phyloP scores from a whole-genome alignment of 2,113 vertebrate species.

The Parus major region DNA sequence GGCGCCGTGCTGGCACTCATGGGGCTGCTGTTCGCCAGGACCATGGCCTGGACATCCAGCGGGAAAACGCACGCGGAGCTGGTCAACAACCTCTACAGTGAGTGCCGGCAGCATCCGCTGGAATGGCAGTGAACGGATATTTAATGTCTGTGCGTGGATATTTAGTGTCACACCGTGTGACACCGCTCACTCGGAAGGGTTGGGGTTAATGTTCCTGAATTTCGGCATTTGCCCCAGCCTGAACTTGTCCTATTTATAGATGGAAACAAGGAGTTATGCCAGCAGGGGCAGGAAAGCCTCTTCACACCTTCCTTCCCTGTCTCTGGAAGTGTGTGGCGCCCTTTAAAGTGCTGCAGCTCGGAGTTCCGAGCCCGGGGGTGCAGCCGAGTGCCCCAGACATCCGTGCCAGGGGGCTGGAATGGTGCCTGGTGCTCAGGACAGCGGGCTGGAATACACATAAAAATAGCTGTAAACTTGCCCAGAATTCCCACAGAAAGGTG shows the following conservation, averaged over 20 bases:
- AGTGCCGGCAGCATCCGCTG: background rate
- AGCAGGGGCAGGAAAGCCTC: background rate
- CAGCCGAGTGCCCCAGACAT: background rate
- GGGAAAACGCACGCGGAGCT: constrained; percentile 86
- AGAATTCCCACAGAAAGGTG: background rate
- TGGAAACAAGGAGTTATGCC: background rate
- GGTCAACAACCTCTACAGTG: constrained; percentile 85
- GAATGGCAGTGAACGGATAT: fast-evolving
- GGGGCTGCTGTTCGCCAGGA: constrained; percentile 85
- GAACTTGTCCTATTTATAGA: background rate
- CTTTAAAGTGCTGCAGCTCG: background rate
- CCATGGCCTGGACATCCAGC: constrained; percentile 89
- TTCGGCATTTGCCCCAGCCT: background rate
- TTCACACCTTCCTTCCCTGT: background rate
- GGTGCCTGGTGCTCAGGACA: background rate
- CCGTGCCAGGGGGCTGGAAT: background rate
- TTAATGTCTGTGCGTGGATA: fast-evolving
- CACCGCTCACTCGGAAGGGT: fast-evolving
- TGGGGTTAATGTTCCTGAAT: fast-evolving
- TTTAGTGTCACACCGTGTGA: fast-evolving
- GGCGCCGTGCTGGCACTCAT: constrained; percentile 77
- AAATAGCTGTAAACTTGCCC: background rate
- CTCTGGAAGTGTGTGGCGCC: background rate
- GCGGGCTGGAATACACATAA: fast-evolving
- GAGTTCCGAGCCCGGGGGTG: background rate